Base-by-base conservation (phyloP, 1,140 invertebrate genomes). In the Lordiphosa collinella region DNA sequence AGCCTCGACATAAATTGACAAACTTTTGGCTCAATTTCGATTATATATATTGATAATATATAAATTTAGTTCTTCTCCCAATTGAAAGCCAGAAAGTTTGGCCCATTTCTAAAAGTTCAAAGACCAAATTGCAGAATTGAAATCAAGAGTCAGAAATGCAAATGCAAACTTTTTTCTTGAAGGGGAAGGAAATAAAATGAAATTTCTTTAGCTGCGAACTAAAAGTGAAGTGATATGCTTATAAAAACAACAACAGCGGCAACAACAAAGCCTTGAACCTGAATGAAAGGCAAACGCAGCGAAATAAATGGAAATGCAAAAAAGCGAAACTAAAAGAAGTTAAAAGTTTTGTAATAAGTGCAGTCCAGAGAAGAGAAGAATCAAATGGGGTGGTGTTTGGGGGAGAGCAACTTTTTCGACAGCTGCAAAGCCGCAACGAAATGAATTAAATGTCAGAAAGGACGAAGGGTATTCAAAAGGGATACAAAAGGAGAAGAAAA, bases 311-410 rank as follows among this genome's bases (percentile, higher is more conserved):
- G 68, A 68, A 68, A 68, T 68, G 65, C 65, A 67, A 67, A 68
- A 11, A 44, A 9, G 29, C 11, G 12, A 31, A 11, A 53, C 47
- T 57, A 55, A 38, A 43, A 34, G 49, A 67, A 68, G 63, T 67
- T 59, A 60, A 68, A 68, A 68, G 65, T 68, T 68, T 68, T 68
- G 63, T 68, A 68, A 68, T 68, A 68, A 68, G 63, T 68, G 65
- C 63, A 68, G 37, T 64, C 43, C 41, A 44, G 9, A 44, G 12
- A 58, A 50, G 25, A 12, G 12, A 12, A 67, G 29, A 9, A 14
- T 11, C 11, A 8, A 7, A 9, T 12, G 38, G 5, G 51, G 32
- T 13, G 38, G 44, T 10, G 18, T 12, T 31, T 29, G n/a, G 5
- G 11, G 12, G 29, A 22, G 18, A 43, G 9, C 6, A 13, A 44